These are phyloP conservation scores for Physocephala rufipes DNA, from an alignment of 2,888 invertebrate species.

Conservation along the genomic window DNA sequence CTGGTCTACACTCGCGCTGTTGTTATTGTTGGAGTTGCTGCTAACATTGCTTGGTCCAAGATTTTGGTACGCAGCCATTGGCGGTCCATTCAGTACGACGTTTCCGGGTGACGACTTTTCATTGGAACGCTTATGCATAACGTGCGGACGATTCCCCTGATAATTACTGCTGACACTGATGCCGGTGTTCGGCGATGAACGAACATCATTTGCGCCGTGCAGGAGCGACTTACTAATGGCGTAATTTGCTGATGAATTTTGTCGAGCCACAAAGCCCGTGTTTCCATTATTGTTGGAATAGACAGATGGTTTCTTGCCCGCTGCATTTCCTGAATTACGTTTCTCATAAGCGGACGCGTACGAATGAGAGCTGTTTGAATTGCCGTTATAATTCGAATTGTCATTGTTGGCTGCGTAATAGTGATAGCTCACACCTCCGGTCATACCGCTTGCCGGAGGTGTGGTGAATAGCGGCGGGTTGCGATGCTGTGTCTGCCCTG, in stretches of 20 bases:
- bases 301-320: constrained; percentile 39
- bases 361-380: constrained; percentile 38
- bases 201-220: constrained; percentile 57
- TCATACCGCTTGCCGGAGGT: constrained; percentile 59
- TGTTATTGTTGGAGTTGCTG: constrained; percentile 22
- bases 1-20: constrained; percentile 37
- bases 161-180: constrained; percentile 50
- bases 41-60: constrained; percentile 44
- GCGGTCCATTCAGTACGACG: constrained; percentile 56
- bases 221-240: constrained; percentile 51
- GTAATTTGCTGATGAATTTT: constrained; percentile 42
- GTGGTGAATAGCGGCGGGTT: constrained; percentile 65
- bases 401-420: constrained; percentile 49
- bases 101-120: constrained; percentile 55
- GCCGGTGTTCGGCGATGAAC: constrained; percentile 55
- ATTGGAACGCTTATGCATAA: constrained; percentile 51
- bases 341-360: constrained; percentile 54
- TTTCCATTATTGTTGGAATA: constrained; percentile 38
- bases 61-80: constrained; percentile 20
- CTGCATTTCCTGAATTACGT: constrained; percentile 50
- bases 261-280: constrained; percentile 37
- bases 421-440: constrained; percentile 52
- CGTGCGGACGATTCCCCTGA: constrained; percentile 52
- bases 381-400: constrained; percentile 40
- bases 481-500: constrained; percentile 49